phyloP scores from a whole-genome alignment of 2,113 vertebrate genomes.

The Butorides virescens region DNA sequence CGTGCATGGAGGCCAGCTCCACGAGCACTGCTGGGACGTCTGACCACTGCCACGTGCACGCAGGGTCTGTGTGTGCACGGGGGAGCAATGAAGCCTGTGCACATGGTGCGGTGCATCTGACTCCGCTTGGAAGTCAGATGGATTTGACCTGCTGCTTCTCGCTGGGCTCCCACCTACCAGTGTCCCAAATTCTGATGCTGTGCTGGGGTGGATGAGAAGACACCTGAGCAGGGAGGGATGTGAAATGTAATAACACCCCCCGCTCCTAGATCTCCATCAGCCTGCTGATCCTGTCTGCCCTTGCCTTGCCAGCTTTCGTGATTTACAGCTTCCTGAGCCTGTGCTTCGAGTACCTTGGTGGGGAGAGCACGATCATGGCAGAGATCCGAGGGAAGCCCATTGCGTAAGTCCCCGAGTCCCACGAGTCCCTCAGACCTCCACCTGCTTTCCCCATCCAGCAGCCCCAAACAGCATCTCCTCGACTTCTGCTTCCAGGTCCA shows the following conservation, averaged over 20 bases:
- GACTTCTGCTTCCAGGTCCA: conserved; percentile 79
- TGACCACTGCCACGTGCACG: rapidly evolving
- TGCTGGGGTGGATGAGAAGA: background rate
- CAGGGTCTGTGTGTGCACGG: background rate
- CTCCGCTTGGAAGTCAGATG: background rate
- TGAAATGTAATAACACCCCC: background rate
- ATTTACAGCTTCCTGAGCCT: conserved; percentile 98
- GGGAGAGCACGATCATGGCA: conserved; percentile 95
- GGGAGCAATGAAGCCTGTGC: background rate
- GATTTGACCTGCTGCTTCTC: background rate
- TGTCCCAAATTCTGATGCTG: background rate
- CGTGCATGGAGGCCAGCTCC: background rate
- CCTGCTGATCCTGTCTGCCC: background rate
- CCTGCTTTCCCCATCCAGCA: background rate
- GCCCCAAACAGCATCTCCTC: background rate
- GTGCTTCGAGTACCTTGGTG: conserved; percentile 95
- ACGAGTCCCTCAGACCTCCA: background rate
- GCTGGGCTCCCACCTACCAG: background rate
- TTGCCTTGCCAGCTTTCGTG: conserved; percentile 86
- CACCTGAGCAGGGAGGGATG: background rate
- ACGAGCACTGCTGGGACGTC: background rate
- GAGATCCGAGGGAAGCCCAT: conserved; percentile 94
- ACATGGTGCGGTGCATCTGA: rapidly evolving
- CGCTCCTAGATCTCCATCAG: background rate
- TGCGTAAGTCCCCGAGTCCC: conserved; percentile 73